Base-by-base conservation (phyloP, 1,140 invertebrate genomes). In the Drosophila aff. region DNA sequence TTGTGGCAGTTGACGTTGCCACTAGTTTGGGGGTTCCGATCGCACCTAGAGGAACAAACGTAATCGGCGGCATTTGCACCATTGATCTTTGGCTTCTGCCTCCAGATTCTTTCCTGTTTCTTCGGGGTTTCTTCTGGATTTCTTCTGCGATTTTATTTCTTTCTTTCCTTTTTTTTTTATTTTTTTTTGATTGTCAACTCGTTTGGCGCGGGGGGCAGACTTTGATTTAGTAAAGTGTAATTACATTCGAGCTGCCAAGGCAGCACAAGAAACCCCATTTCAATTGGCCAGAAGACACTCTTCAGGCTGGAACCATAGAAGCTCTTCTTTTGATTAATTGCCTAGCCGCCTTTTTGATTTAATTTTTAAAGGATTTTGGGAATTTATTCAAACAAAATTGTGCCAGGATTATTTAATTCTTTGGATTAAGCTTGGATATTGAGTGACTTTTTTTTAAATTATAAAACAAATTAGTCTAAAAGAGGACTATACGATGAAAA, bases 201-300 rank as follows among this genome's bases (percentile, higher is more conserved):
- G 44, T 49, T 59, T 16, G 36, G 52, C 40, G 36, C 50, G 28
- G 50, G 41, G 9, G 18, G 46, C 43, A 59, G 44, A 46, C 69
- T 73, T 73, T 73, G 69, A 73, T 73, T 73, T 73, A 61, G 67
- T 74, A 74, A 74, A 74, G 23, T 74, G 71, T 74, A 73, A 73
- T 73, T 73, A 73, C 68, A 73, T 57, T 52, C 38, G 55, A 49
- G 43, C 33, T 33, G 64, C 33, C 38, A 49, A 7, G 31, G 4
- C 1, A n/a, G 2, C 1, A n/a, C 16, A 26, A 36, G 23, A 40
- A 71, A 57, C 31, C 67, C 67, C 44, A 68, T 46, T 47, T 67
- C 67, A 44, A 58, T 31, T 33, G 52, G 28, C 52, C 18, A 36
- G 18, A 21, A 36, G 47, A 53, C n/a, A 36, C n/a, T 53, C 50